A percentile compares a stretch with the other conserved stretches of the same genome.
Conservation (phyloP, 37 sponge, comb jelly and placozoan species). For the Tethya wilhelma region DNA sequence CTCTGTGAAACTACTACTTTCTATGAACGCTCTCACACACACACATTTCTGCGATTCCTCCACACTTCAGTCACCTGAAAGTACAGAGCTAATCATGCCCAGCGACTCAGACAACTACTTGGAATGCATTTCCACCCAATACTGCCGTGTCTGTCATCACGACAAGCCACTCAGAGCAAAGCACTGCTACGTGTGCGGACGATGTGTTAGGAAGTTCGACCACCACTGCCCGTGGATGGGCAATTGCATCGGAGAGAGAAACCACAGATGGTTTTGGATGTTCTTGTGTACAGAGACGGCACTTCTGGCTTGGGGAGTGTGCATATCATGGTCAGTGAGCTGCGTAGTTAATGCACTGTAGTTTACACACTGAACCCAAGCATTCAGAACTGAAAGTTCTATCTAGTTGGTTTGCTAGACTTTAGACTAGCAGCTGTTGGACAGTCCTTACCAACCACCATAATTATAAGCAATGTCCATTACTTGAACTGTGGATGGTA, state of each 20-base stretch:
- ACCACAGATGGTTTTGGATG: slow-evolving; percentile 68
- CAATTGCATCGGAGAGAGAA: slow-evolving; percentile 79
- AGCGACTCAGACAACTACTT: slow-evolving; percentile 5
- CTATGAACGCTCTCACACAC: no score
- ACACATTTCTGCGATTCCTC: no score
- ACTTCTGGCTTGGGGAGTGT: slow-evolving; percentile 47
- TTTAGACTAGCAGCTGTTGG: no score
- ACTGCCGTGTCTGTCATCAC: slow-evolving; percentile 46
- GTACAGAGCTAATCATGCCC: neutral
- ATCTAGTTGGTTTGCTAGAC: no score
- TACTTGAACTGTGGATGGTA: no score
- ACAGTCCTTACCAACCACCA: no score
- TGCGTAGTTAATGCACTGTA: no score
- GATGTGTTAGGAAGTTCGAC: slow-evolving; percentile 70
- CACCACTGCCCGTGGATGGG: slow-evolving; percentile 86
- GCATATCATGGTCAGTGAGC: slow-evolving; percentile 63
- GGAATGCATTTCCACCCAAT: neutral
- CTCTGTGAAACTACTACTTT: no score
- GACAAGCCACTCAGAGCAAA: slow-evolving; percentile 53
- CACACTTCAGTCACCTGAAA: neutral
- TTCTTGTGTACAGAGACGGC: slow-evolving; percentile 55
- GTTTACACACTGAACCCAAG: no score
- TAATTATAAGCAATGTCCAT: no score
- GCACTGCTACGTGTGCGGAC: slow-evolving; percentile 68
- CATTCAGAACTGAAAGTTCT: no score